A percentile compares a stretch with the other conserved stretches of the same genome.
Evolutionary conservation across 2,797 vertebrate genomes (phyloP).

Genomic region (Tiaroga cobitis): DNA sequence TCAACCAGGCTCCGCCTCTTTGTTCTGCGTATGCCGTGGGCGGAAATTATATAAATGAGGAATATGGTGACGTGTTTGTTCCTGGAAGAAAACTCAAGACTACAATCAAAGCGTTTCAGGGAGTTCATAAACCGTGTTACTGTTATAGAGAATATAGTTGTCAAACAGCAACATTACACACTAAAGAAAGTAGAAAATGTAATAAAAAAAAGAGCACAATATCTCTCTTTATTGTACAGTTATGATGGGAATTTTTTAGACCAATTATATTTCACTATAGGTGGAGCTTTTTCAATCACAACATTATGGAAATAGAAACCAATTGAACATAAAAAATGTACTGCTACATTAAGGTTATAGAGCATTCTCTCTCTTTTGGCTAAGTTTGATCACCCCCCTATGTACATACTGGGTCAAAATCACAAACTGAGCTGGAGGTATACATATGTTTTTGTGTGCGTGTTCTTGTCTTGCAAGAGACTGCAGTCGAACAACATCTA

Average conservation of each 20-base stretch:
- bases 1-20: background rate
- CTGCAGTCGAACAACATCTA: constrained; percentile 16
- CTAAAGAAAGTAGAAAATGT: no score
- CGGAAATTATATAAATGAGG: background rate
- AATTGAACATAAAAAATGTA: background rate
- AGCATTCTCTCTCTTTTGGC: background rate
- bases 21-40: no score
- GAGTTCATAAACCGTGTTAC: background rate
- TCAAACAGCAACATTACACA: no score
- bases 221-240: no score
- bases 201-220: no score
- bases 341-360: background rate
- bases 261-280: no score
- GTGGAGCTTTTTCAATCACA: no score
- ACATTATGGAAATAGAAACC: background rate
- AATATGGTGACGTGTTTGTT: background rate
- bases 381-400: background rate
- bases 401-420: background rate
- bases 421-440: background rate
- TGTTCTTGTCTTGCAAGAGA: background rate
- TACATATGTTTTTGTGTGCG: background rate
- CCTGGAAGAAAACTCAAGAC: no score
- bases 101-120: background rate
- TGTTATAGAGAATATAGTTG: no score
- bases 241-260: no score